phyloP scores from a whole-genome alignment of 1,140 invertebrate species.

The Sycophila sp. region DNA sequence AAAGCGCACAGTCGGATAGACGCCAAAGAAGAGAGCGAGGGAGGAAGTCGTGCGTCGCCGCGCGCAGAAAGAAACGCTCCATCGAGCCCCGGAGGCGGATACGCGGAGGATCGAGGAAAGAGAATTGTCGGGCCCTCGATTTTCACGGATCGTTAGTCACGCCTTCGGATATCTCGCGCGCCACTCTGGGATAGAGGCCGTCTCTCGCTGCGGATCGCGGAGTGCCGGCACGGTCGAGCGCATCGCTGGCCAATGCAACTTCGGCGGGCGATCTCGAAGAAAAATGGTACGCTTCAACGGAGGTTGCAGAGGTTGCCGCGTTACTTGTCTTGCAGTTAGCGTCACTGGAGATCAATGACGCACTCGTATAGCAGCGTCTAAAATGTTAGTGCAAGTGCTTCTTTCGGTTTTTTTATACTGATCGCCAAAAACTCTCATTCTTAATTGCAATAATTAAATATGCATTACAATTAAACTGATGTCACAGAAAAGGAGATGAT shows the following conservation, averaged over 20 bases:
- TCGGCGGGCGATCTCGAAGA: neutral
- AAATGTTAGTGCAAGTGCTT: too few relatives aligned
- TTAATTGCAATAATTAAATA: too few relatives aligned
- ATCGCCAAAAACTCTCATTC: too few relatives aligned
- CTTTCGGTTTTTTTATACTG: too few relatives aligned
- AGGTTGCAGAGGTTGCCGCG: too few relatives aligned
- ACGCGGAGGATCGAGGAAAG: neutral
- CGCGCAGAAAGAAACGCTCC: constrained; percentile 14
- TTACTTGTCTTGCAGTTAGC: too few relatives aligned
- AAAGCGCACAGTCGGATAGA: neutral
- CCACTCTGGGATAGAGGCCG: constrained; percentile 4
- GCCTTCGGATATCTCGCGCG: neutral
- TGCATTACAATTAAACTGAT: too few relatives aligned
- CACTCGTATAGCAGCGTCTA: too few relatives aligned
- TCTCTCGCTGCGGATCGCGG: neutral
- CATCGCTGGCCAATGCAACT: constrained; percentile 21
- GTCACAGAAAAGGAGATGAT: too few relatives aligned
- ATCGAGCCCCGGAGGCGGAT: constrained; percentile 19
- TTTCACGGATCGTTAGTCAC: constrained; percentile 35
- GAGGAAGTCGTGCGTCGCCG: constrained; percentile 7
- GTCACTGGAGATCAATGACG: too few relatives aligned
- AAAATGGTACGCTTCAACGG: too few relatives aligned
- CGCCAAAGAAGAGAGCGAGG: neutral
- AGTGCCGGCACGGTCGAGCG: neutral
- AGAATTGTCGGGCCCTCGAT: constrained; percentile 16